Evolutionary conservation across 2,113 vertebrate species (phyloP).

Genomic region (Chloropsis cyanopogon): DNA sequence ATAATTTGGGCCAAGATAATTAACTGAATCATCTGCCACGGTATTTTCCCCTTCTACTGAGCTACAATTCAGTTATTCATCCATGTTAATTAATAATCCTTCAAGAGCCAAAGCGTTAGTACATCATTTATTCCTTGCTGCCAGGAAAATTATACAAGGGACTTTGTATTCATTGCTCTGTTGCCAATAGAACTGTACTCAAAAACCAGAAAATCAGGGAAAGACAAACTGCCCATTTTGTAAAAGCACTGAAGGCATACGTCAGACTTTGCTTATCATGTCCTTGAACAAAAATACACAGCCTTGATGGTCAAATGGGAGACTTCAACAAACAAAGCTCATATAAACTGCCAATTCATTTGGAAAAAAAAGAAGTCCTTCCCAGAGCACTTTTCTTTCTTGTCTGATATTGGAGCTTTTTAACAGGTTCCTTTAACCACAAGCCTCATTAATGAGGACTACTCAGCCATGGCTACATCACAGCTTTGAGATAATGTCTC

Average conservation of each 20-base stretch:
- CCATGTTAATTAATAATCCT: constrained; percentile 35
- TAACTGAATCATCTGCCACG: neutral
- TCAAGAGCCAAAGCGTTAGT: constrained; percentile 15
- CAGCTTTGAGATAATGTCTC: neutral
- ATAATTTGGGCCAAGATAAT: neutral
- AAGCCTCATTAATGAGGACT: neutral
- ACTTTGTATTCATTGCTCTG: constrained; percentile 11
- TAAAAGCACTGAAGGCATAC: neutral
- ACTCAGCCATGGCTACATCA: neutral
- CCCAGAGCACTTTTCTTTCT: constrained; percentile 1
- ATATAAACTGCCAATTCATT: neutral
- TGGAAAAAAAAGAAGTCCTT: neutral
- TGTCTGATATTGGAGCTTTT: neutral
- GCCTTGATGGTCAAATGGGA: neutral
- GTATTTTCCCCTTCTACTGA: neutral
- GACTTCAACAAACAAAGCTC: neutral
- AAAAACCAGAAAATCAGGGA: neutral
- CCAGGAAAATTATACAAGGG: constrained; percentile 39
- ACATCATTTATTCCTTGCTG: constrained; percentile 13
- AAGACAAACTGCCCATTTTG: neutral
- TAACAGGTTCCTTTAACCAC: neutral
- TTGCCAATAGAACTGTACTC: constrained; percentile 11
- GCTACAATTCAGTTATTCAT: constrained; percentile 43
- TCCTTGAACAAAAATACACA: neutral
- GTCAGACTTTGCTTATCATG: neutral